These are phyloP conservation scores for Prunella himalayana DNA, from an alignment of 2,113 vertebrate genomes.

Conservation along the genomic window DNA sequence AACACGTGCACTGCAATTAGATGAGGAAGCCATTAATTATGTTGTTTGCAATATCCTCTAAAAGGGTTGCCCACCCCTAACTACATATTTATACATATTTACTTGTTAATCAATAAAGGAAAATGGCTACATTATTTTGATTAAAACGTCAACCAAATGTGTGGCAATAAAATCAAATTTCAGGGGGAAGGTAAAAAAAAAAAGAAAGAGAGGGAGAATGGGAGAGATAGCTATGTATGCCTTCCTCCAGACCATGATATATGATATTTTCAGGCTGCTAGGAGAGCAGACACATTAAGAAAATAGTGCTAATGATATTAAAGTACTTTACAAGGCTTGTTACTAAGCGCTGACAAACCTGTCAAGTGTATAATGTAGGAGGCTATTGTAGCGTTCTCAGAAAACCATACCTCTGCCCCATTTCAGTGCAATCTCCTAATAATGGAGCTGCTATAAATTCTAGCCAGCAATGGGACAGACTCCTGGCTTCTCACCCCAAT, in stretches of 20 bases:
- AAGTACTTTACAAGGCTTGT: conserved; percentile 93
- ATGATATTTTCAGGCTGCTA: conserved; percentile 83
- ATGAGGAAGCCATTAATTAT: conserved; percentile 71
- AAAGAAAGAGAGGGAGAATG: background rate
- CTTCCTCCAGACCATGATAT: conserved; percentile 78
- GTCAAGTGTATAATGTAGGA: conserved; percentile 94
- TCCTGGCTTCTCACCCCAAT: conserved; percentile 86
- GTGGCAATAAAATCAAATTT: conserved; percentile 71
- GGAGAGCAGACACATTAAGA: conserved; percentile 93
- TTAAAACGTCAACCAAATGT: conserved; percentile 74
- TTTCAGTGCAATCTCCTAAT: conserved; percentile 89
- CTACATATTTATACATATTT: conserved; percentile 84
- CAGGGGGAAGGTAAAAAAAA: conserved; percentile 56
- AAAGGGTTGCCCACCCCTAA: conserved; percentile 77
- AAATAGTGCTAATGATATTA: conserved; percentile 99
- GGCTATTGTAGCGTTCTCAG: conserved; percentile 88
- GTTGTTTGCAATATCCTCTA: conserved; percentile 76
- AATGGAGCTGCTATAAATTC: conserved; percentile 95
- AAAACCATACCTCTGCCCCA: conserved; percentile 88
- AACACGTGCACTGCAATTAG: conserved; percentile 47
- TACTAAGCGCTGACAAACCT: conserved; percentile 93
- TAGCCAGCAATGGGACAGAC: conserved; percentile 85
- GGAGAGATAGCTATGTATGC: conserved; percentile 53
- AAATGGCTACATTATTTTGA: conserved; percentile 84
- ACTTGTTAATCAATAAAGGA: conserved; percentile 84